Evolutionary conservation across 1,140 invertebrate genomes (phyloP).

Genomic region (Cyclina sinensis): DNA sequence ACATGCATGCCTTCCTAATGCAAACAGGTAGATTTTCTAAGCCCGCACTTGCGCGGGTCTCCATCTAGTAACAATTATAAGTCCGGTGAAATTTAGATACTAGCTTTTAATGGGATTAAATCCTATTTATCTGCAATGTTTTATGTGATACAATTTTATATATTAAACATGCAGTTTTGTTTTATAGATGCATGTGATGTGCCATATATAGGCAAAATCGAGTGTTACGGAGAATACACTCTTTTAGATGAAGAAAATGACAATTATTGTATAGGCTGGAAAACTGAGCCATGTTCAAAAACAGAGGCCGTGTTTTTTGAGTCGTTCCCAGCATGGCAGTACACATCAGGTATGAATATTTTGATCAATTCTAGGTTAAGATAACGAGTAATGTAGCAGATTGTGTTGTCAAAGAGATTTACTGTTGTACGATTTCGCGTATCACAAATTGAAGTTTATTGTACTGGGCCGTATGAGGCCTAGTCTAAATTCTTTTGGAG

Average conservation of each 20-base stretch:
- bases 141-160: not conserved
- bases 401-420: too few relatives aligned
- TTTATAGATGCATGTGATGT: not conserved
- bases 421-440: too few relatives aligned
- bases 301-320: not conserved
- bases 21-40: not conserved
- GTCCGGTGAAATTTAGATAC: not conserved
- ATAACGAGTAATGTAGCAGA: too few relatives aligned
- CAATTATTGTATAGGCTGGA: conserved; percentile 12
- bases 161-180: not conserved
- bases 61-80: not conserved
- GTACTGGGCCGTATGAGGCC: too few relatives aligned
- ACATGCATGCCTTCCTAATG: too few relatives aligned
- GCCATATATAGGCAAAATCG: conserved; percentile 26
- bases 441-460: too few relatives aligned
- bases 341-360: conserved; percentile 26
- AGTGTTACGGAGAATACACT: not conserved
- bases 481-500: too few relatives aligned
- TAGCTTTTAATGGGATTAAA: not conserved
- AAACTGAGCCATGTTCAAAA: not conserved
- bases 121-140: not conserved
- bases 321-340: conserved; percentile 3
- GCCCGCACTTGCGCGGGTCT: not conserved
- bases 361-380: too few relatives aligned
- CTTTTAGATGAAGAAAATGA: conserved; percentile 5